A percentile compares a stretch with the other conserved stretches of the same genome.
Evolutionary conservation across 2,797 vertebrate species (phyloP).

Genomic region (Danio choprae): DNA sequence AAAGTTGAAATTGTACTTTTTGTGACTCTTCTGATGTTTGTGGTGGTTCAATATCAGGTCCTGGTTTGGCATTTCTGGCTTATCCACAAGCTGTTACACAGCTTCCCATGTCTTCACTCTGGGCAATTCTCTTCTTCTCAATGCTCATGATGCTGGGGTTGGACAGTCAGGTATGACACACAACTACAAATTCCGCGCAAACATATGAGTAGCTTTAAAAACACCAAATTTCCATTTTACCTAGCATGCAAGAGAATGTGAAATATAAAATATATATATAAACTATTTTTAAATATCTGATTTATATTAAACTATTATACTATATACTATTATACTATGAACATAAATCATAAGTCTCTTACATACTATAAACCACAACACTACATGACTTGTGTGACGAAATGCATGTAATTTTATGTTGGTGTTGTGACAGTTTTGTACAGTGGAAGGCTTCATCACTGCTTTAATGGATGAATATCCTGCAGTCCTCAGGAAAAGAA

Average conservation of each 20-base stretch:
- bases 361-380: neutral
- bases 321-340: too few relatives aligned
- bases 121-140: slow-evolving; percentile 93
- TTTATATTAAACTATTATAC: too few relatives aligned
- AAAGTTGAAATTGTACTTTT: neutral
- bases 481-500: slow-evolving; percentile 82
- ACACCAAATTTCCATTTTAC: too few relatives aligned
- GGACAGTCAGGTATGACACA: slow-evolving; percentile 84
- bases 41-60: slow-evolving; percentile 74
- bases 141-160: slow-evolving; percentile 94
- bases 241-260: neutral
- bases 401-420: neutral
- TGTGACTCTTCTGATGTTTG: neutral
- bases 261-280: too few relatives aligned
- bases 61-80: slow-evolving; percentile 90
- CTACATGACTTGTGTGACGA: too few relatives aligned
- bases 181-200: neutral
- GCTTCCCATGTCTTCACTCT: slow-evolving; percentile 89
- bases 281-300: too few relatives aligned
- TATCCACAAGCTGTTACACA: slow-evolving; percentile 92
- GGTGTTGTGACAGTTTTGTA: slow-evolving; percentile 83
- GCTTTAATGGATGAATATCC: slow-evolving; percentile 91
- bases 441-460: slow-evolving; percentile 92
- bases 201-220: neutral
- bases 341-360: neutral